Evolutionary conservation across 2,113 vertebrate genomes (phyloP), one percentile per base, ranked within the genome.

Genomic region (Cranoglanis bouderius): DNA sequence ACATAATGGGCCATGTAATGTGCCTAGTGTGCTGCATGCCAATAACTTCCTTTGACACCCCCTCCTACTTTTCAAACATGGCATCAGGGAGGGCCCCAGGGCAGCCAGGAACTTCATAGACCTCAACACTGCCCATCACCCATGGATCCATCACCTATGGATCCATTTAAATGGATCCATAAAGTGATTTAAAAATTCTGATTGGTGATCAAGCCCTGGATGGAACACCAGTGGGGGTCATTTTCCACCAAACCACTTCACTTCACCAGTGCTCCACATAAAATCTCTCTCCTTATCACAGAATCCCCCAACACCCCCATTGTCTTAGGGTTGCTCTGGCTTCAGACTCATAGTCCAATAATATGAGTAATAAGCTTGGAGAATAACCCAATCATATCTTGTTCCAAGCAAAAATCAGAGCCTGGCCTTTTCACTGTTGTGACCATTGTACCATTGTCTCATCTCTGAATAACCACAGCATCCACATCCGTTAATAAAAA

Each of bases 301-400:
- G 75, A 80, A 80, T 80, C 46, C 46, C 14, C n/a, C 12, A 78
- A 29, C 75, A 80, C 51, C 46, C 29, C 6, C 29, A 80, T 19
- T 53, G 46, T 53, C 6, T 51, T 51, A n/a, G 43, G 75, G 75
- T 51, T 51, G 26, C 75, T 78, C 26, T 51, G 75, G 77, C 74
- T 19, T 18, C 2, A 80, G 49, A 16, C 13, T 51, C 75, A 51
- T 80, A 51, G 29, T 13, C 46, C 75, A 80, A 18, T 51, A 80
- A 51, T 80, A 51, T 80, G 74, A 78, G 29, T 80, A 80, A 80
- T 80, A 80, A 80, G 32, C 77, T 51, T 80, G 77, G 49, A 53
- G 6, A 32, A 32, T 80, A 53, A 80, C 46, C 77, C 29, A 53
- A 53, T 53, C 29, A 19, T 53, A 19, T 32, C 14, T 49, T 80